phyloP scores from a whole-genome alignment of 2,797 vertebrate species.

The Pogonophryne albipinna region DNA sequence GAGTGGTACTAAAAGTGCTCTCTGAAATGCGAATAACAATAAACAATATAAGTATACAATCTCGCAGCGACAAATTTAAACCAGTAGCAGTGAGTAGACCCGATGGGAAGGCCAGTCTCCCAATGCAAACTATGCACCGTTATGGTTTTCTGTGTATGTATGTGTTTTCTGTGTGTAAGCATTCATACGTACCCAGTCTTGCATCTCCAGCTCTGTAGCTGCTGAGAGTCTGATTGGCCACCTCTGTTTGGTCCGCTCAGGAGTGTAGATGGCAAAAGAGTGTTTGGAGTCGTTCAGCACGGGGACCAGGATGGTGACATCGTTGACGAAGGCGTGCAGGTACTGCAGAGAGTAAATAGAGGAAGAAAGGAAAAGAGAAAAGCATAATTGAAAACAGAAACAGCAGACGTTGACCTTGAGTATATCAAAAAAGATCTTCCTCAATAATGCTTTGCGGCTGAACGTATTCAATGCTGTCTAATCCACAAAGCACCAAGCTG shows the following conservation, averaged over 20 bases:
- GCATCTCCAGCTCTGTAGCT: constrained; percentile 94
- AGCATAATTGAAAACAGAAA: not conserved
- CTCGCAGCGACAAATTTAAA: no score
- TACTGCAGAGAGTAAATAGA: constrained; percentile 84
- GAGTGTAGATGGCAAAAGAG: constrained; percentile 95
- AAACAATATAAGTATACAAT: no score
- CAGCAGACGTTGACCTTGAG: not conserved
- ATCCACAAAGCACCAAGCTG: not conserved
- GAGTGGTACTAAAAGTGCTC: no score
- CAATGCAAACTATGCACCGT: no score
- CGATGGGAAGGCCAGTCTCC: no score
- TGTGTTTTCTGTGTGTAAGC: no score
- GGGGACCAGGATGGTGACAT: constrained; percentile 95
- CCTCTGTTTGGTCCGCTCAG: constrained; percentile 93
- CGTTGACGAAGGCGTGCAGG: constrained; percentile 95
- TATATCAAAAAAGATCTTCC: not conserved
- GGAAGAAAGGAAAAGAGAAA: not conserved
- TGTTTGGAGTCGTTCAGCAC: constrained; percentile 93
- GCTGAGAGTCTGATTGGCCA: constrained; percentile 95
- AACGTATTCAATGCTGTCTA: not conserved
- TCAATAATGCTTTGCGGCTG: no score
- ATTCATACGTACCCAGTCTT: constrained; percentile 89
- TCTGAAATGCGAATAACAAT: no score
- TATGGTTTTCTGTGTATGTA: no score
- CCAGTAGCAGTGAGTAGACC: no score